Evolutionary conservation across 2,113 vertebrate species (phyloP).

Genomic region (Corydoras maculifer): DNA sequence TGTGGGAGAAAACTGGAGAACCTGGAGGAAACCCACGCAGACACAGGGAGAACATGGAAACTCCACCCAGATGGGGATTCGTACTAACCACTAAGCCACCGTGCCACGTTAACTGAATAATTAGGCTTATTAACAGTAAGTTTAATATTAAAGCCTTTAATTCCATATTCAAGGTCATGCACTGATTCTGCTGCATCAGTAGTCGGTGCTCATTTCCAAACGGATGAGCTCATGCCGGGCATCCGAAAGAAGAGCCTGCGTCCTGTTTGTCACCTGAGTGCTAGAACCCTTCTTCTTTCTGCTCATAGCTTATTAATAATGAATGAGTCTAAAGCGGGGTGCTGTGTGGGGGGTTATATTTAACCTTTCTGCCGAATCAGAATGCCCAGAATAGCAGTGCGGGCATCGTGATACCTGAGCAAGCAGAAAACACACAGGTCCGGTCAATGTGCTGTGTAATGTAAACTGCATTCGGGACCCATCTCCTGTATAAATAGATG

Average conservation of each 20-base stretch:
- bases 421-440: conserved; percentile 53
- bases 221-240: conserved; percentile 25
- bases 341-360: conserved; percentile 48
- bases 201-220: conserved; percentile 26
- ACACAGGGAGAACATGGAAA: no score
- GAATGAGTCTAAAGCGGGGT: conserved; percentile 43
- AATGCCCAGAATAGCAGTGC: conserved; percentile 62
- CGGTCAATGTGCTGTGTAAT: conserved; percentile 65
- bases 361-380: conserved; percentile 55
- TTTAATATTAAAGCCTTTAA: no score
- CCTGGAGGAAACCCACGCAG: no score
- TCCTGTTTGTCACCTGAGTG: conserved; percentile 27
- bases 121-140: no score
- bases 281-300: conserved; percentile 44
- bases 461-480: conserved; percentile 53
- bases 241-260: conserved; percentile 14
- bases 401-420: conserved; percentile 57
- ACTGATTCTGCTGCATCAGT: conserved; percentile 10
- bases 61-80: no score
- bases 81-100: no score
- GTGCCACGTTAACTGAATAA: no score
- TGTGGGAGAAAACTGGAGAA: no score
- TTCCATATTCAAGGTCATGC: conserved; percentile 26
- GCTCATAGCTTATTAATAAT: conserved; percentile 54
- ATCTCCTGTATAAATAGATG: conserved; percentile 58